phyloP scores from a whole-genome alignment of 2,113 vertebrate species.

The Romanogobio albipinnatus region DNA sequence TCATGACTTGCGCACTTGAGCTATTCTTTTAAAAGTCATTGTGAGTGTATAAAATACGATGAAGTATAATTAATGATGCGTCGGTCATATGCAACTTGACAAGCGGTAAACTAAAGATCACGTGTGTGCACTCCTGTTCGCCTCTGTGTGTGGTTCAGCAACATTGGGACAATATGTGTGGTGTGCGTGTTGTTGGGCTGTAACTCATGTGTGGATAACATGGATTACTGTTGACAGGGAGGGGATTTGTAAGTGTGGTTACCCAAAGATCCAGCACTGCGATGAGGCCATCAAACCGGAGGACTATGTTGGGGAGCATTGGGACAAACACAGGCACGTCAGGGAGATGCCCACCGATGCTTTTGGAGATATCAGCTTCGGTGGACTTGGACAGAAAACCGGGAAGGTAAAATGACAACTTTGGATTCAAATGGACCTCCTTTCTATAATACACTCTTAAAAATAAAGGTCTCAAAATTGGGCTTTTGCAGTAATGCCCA shows the following conservation, averaged over 20 bases:
- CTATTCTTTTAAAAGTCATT: background rate
- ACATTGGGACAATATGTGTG: constrained; percentile 2
- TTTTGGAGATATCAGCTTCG: constrained; percentile 88
- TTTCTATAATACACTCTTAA: too few species aligned
- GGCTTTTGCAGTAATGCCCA: too few species aligned
- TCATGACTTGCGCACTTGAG: background rate
- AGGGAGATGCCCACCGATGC: constrained; percentile 86
- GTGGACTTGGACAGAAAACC: constrained; percentile 79
- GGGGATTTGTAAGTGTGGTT: constrained; percentile 84
- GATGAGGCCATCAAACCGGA: constrained; percentile 78
- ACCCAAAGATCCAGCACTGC: constrained; percentile 77
- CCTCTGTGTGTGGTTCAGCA: background rate
- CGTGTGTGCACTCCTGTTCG: background rate
- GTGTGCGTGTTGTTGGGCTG: background rate
- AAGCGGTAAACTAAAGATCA: background rate
- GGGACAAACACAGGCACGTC: constrained; percentile 81
- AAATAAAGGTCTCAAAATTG: too few species aligned
- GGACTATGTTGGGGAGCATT: constrained; percentile 72
- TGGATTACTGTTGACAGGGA: constrained; percentile 69
- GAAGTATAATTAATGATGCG: background rate
- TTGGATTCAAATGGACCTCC: background rate
- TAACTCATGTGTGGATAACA: constrained; percentile 38
- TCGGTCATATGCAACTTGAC: background rate
- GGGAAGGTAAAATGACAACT: constrained; percentile 76
- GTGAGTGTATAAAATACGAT: background rate